Percentiles rank a stretch among this genome's conserved stretches.
phyloP scores from a whole-genome alignment of 2,113 vertebrate species.

The Datnioides undecimradiatus region DNA sequence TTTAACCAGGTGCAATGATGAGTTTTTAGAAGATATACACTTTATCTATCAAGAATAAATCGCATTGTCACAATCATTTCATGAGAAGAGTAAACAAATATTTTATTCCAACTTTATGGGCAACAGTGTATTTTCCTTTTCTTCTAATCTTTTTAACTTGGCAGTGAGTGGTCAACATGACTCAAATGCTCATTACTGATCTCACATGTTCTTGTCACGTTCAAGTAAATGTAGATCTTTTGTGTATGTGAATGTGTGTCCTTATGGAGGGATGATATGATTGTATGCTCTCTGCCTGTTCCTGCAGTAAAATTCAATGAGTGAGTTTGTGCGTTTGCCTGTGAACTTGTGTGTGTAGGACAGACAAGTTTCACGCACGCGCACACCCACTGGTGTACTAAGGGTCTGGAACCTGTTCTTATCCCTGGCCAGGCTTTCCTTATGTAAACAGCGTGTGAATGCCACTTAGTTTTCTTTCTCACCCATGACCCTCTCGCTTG shows the following conservation, averaged over 20 bases:
- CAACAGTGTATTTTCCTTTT: too few relatives aligned
- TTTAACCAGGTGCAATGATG: too few relatives aligned
- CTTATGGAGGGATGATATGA: background rate
- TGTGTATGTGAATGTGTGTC: background rate
- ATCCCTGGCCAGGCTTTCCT: conserved; percentile 66
- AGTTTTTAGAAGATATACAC: too few relatives aligned
- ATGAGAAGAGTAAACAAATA: too few relatives aligned
- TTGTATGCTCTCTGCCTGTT: background rate
- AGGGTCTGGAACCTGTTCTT: conserved; percentile 68
- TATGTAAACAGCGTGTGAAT: conserved; percentile 67
- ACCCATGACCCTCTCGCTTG: conserved; percentile 43
- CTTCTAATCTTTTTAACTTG: background rate
- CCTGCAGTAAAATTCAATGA: background rate
- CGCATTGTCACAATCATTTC: too few relatives aligned
- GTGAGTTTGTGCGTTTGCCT: background rate
- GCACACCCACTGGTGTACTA: background rate
- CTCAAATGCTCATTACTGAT: background rate
- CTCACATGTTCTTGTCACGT: background rate
- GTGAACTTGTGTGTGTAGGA: background rate
- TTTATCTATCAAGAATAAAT: too few relatives aligned
- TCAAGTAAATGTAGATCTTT: background rate
- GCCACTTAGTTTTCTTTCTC: conserved; percentile 57
- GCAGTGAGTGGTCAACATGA: background rate
- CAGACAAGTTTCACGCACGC: conserved; percentile 19
- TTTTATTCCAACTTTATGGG: too few relatives aligned